Base-by-base conservation (phyloP, 2,797 vertebrate species). In the Labroides dimidiatus region DNA sequence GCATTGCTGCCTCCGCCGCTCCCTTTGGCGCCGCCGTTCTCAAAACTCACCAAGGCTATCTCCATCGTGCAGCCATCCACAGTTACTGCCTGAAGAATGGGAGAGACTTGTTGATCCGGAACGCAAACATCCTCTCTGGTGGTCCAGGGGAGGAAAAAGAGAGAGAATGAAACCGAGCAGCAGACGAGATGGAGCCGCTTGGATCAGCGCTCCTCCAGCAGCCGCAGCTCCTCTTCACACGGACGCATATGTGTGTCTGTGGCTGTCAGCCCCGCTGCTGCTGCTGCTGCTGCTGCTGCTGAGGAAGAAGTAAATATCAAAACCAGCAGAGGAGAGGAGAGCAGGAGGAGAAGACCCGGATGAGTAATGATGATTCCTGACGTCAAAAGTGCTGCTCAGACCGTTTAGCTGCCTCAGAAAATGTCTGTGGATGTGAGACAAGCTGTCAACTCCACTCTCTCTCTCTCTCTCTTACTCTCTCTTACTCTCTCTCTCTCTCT, bases 21-120 rank as follows among this genome's bases (percentile, higher is more conserved):
- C 42, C 91, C 89, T 81, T 95, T 92, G 41, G 95, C 92, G 68
- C 93, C 93, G 65, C 95, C 94, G 91, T 96, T 96, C 91, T 98
- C 96, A 93, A 96, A 94, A 74, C 95, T 96, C 91, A 96, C 95
- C 95, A 96, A 91, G 85, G 95, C 93, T 82, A 96, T 94, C 94
- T 98, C 96, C 97, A 98, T 98, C 43, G 88, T 89, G 85, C 81
- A 76, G 80, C 90, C 92, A 93, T 94, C 83, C 63, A 90, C 88
- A 43, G 86, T 82, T 72, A 85, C 63, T 51, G 74, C 0, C 55
- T 0, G 37, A 17, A 17, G n/a, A 48, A 23, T 10, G 30, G 11
- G 19, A 39, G 77, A 52, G 64, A 90, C 84, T 66, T 84, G 87
- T 84, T 77, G 80, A 77, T 54, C 81, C 33, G 78, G 27, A 51